These are phyloP conservation scores for Parotia lawesii DNA, from an alignment of 2,113 vertebrate species.

Conservation along the genomic window DNA sequence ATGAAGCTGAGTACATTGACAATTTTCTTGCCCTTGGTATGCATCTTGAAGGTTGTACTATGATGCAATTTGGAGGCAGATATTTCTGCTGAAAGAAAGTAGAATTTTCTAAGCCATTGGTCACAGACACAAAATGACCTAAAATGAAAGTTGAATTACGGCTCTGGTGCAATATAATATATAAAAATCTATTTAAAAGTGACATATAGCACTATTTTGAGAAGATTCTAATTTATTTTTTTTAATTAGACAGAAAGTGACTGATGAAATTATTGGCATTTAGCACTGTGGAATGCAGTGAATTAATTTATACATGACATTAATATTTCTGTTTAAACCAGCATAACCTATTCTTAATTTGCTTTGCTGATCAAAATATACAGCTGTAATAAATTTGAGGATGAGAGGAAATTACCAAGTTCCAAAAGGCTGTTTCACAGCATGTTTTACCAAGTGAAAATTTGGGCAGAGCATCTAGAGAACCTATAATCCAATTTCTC, in stretches of 20 bases:
- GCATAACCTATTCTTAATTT: slow-evolving; percentile 11
- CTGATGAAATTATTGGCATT: neutral
- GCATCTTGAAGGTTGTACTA: neutral
- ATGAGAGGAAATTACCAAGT: neutral
- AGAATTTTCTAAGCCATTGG: slow-evolving; percentile 43
- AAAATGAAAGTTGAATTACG: neutral
- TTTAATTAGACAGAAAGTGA: slow-evolving; percentile 1
- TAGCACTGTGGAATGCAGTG: neutral
- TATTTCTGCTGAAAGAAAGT: slow-evolving; percentile 29
- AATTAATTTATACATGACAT: slow-evolving; percentile 14
- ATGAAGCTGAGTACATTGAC: neutral
- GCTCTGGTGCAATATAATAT: neutral
- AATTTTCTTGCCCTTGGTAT: slow-evolving; percentile 21
- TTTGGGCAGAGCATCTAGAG: neutral
- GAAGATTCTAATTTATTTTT: neutral
- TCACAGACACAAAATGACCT: slow-evolving; percentile 10
- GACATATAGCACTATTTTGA: neutral
- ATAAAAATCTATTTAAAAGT: neutral
- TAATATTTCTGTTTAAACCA: slow-evolving; percentile 44
- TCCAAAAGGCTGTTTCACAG: slow-evolving; percentile 12
- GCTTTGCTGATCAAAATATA: slow-evolving; percentile 18
- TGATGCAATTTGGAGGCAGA: neutral
- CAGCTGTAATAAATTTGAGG: neutral
- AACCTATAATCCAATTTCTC: neutral
- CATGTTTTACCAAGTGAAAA: neutral